Conservation (phyloP, 1,140 invertebrate genomes). For the Drosophila watanabei region DNA sequence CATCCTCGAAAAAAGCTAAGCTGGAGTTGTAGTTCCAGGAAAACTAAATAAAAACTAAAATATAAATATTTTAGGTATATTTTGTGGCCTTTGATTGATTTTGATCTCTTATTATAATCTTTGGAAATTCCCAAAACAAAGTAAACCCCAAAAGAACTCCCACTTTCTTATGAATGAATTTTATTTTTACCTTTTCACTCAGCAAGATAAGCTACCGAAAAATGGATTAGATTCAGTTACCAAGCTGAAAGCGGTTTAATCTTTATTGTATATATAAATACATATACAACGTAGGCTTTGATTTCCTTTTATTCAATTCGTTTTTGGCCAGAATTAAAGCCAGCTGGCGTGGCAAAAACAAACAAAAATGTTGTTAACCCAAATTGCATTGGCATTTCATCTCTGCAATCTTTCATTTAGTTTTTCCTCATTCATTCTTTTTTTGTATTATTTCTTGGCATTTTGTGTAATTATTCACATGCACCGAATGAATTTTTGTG, state of each 20-base stretch:
- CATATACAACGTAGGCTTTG: background rate
- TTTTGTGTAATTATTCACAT: constrained; percentile 79
- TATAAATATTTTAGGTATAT: background rate
- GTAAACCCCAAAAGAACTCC: background rate
- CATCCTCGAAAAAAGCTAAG: too few relatives aligned
- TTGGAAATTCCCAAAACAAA: background rate
- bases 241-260: background rate
- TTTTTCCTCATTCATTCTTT: constrained; percentile 41
- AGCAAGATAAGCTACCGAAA: constrained; percentile 10
- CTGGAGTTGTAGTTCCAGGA: too few relatives aligned
- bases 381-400: constrained; percentile 60
- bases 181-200: background rate
- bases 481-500: constrained; percentile 53
- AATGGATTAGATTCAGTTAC: constrained; percentile 11
- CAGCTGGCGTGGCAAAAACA: constrained; percentile 8
- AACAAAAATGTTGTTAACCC: constrained; percentile 40
- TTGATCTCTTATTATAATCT: background rate
- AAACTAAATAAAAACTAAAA: background rate
- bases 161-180: constrained; percentile 33
- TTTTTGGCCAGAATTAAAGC: constrained; percentile 27
- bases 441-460: constrained; percentile 49
- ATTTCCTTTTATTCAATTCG: constrained; percentile 10
- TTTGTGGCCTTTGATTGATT: background rate
- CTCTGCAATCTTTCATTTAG: constrained; percentile 36
- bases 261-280: background rate